phyloP scores from a whole-genome alignment of 1,140 invertebrate genomes.

The Aphelenchoides besseyi region DNA sequence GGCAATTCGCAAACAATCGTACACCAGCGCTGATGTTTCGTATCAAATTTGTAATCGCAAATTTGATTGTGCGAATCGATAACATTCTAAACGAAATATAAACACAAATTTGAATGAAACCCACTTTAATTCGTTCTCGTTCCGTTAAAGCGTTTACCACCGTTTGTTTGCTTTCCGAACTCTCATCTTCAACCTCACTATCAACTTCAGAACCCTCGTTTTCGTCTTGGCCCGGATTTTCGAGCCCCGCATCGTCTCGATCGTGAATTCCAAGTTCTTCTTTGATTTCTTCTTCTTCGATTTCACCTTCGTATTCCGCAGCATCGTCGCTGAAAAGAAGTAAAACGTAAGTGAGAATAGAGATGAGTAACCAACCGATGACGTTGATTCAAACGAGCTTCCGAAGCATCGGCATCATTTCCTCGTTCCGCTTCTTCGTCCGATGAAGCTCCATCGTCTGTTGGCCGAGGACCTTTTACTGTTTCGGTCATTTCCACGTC shows the following conservation, averaged over 20 bases:
- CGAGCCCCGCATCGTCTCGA: constrained; percentile 57
- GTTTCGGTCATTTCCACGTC: constrained; percentile 19
- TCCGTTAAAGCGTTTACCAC: constrained; percentile 18
- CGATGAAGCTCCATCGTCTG: constrained; percentile 61
- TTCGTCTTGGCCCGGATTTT: constrained; percentile 23
- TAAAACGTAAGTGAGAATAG: too few relatives aligned
- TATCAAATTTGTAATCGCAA: constrained; percentile 75
- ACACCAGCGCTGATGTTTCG: constrained; percentile 73
- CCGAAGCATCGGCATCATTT: constrained; percentile 62
- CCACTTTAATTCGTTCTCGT: constrained; percentile 58
- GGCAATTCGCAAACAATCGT: constrained; percentile 67
- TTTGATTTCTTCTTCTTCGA: constrained; percentile 60
- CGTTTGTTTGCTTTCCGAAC: too few relatives aligned
- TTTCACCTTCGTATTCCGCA: constrained; percentile 70
- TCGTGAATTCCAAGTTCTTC: constrained; percentile 37
- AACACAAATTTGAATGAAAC: constrained; percentile 19
- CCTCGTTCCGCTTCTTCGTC: constrained; percentile 62
- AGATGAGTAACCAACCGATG: too few relatives aligned
- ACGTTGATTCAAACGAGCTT: constrained; percentile 49
- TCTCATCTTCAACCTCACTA: constrained; percentile 21
- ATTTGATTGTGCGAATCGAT: constrained; percentile 23
- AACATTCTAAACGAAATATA: constrained; percentile 35
- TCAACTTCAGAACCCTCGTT: constrained; percentile 56
- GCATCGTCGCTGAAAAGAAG: too few relatives aligned
- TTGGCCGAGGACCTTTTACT: neutral